Evolutionary conservation across 2,113 vertebrate genomes (phyloP).

Genomic region (Eulemur rufifrons): DNA sequence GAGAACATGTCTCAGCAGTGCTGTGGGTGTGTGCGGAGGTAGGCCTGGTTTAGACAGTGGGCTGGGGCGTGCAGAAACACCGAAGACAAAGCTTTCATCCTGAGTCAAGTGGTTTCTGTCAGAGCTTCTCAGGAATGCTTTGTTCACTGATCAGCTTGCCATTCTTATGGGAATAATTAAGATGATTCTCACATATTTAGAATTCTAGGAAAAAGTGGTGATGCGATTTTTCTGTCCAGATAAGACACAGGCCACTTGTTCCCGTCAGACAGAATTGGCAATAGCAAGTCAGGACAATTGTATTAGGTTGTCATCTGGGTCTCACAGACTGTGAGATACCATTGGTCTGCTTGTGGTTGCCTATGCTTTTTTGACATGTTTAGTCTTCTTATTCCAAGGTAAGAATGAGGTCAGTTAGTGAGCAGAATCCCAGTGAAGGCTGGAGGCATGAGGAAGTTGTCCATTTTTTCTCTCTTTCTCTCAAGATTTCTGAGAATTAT

Average conservation of each 20-base stretch:
- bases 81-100: neutral
- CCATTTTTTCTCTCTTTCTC: slow-evolving; percentile 49
- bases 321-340: neutral
- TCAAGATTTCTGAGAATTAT: slow-evolving; percentile 55
- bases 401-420: slow-evolving; percentile 18
- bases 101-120: neutral
- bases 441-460: neutral
- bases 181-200: slow-evolving; percentile 52
- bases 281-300: slow-evolving; percentile 51
- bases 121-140: slow-evolving; percentile 64
- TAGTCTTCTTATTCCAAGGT: slow-evolving; percentile 39
- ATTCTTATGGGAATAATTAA: slow-evolving; percentile 71
- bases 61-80: neutral
- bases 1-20: too few relatives aligned
- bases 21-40: neutral
- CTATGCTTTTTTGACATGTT: slow-evolving; percentile 12
- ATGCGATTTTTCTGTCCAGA: slow-evolving; percentile 71
- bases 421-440: neutral
- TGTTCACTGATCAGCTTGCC: slow-evolving; percentile 62
- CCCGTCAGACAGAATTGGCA: slow-evolving; percentile 20
- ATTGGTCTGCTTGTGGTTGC: neutral
- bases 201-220: slow-evolving; percentile 65
- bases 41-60: neutral
- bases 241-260: slow-evolving; percentile 54
- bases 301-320: slow-evolving; percentile 36